Evolutionary conservation across 2,888 invertebrate species (phyloP), one percentile per base, ranked within the genome.

Genomic region (Gasteruption jaculator): DNA sequence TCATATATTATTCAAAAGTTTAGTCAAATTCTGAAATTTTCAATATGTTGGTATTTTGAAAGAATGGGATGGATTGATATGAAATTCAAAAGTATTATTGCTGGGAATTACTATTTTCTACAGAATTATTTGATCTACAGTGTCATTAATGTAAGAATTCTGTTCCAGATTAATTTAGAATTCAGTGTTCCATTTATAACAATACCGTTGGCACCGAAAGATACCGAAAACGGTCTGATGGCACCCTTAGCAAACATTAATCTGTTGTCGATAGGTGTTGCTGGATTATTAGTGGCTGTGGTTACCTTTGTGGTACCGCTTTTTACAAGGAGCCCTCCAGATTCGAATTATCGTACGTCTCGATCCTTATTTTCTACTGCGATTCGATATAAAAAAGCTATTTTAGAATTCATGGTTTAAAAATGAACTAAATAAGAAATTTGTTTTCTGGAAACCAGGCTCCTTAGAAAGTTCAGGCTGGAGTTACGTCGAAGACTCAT

Each of bases 121-220:
- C n/a, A n/a, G n/a, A n/a, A n/a, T n/a, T n/a, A n/a, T n/a, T n/a
- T n/a, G n/a, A n/a, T n/a, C n/a, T n/a, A n/a, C n/a, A n/a, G n/a
- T n/a, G n/a, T n/a, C n/a, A n/a, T n/a, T n/a, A n/a, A n/a, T n/a
- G n/a, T n/a, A n/a, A n/a, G n/a, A n/a, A n/a, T n/a, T n/a, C 7
- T 35, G 14, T 56, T 74, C 21, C 65, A 85, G 85, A 71, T 85
- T 24, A 79, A 80, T 48, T 68, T 84, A 59, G 79, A 82, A 25
- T 79, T 85, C 47, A 73, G 76, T 1, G 75, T 85, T 19, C 85
- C 85, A 1, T 83, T 85, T 51, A 56, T 85, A 15, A 73, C 76
- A n/a, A 80, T 85, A 52, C 85, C 85, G 0, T 68, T 83, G 4
- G 75, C 77, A 50, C 76, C 74, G 1, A 58, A 74, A 40, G 68